Conservation (phyloP, 2,888 invertebrate species). For the Mongoloraphidia duomilia region DNA sequence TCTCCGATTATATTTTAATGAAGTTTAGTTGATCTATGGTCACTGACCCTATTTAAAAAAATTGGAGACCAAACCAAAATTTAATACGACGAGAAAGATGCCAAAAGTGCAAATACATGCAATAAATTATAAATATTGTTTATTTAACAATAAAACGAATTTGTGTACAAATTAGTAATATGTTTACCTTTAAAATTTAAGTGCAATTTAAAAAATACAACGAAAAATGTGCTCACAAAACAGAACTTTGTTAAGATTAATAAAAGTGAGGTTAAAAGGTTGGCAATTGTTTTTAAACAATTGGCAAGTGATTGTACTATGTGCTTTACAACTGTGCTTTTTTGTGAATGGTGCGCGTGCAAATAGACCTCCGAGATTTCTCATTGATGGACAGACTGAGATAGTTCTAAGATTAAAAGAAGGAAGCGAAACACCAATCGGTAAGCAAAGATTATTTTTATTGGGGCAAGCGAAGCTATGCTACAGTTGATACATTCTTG, state of each 20-base stretch:
- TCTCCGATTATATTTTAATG: too few relatives aligned
- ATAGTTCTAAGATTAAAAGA: constrained; percentile 82
- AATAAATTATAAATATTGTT: not conserved
- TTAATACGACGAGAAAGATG: too few relatives aligned
- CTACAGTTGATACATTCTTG: not conserved
- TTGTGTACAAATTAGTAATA: not conserved
- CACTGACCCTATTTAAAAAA: too few relatives aligned
- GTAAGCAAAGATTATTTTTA: constrained; percentile 38
- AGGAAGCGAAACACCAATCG: constrained; percentile 70
- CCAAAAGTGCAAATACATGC: too few relatives aligned
- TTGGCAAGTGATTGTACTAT: not conserved
- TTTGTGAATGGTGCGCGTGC: constrained; percentile 13
- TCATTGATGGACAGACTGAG: constrained; percentile 79
- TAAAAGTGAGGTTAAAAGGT: constrained; percentile 12
- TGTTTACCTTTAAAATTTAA: not conserved
- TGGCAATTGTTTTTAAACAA: too few relatives aligned
- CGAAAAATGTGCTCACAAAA: not conserved
- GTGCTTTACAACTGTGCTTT: constrained; percentile 10
- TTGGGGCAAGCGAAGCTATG: not conserved
- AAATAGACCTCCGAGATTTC: constrained; percentile 76
- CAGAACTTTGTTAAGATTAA: not conserved
- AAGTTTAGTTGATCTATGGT: too few relatives aligned
- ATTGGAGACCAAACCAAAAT: too few relatives aligned
- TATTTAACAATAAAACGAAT: not conserved
- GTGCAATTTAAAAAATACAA: not conserved